phyloP scores from a whole-genome alignment of 30 jellyfish, hydroid and myxozoan genomes.

The Pelagia noctiluca region DNA sequence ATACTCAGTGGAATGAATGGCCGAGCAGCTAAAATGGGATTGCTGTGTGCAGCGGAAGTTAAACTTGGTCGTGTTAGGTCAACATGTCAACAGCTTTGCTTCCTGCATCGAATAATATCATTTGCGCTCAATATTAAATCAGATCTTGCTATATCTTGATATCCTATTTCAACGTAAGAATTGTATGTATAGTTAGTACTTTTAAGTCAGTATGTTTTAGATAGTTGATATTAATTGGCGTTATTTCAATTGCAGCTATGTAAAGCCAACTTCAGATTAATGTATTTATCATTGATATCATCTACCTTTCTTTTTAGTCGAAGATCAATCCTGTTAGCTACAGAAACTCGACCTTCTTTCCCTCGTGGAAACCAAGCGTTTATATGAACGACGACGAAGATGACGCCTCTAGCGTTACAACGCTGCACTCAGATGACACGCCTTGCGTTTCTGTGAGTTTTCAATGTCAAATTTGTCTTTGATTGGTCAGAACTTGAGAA shows the following conservation, averaged over 20 bases:
- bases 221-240: not conserved
- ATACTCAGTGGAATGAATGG: too few relatives aligned
- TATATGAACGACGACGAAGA: slow-evolving; percentile 91
- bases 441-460: slow-evolving; percentile 62
- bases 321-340: slow-evolving; percentile 83
- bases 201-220: not conserved
- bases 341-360: slow-evolving; percentile 90
- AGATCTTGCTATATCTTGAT: not conserved
- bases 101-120: too few relatives aligned
- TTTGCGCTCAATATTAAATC: not conserved
- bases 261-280: too few relatives aligned
- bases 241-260: not conserved
- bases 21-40: too few relatives aligned
- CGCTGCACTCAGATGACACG: slow-evolving; percentile 47
- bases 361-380: slow-evolving; percentile 94
- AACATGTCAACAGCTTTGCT: too few relatives aligned
- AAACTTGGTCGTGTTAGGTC: too few relatives aligned
- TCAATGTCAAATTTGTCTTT: not conserved
- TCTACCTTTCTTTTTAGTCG: slow-evolving; percentile 35
- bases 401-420: slow-evolving; percentile 51
- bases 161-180: too few relatives aligned
- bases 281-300: too few relatives aligned
- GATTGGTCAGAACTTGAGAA: not conserved
- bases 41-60: too few relatives aligned
- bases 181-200: not conserved